A percentile compares a stretch with the other conserved stretches of the same genome.
phyloP scores from a whole-genome alignment of 2,113 vertebrate genomes.

The Puntigrus tetrazona region DNA sequence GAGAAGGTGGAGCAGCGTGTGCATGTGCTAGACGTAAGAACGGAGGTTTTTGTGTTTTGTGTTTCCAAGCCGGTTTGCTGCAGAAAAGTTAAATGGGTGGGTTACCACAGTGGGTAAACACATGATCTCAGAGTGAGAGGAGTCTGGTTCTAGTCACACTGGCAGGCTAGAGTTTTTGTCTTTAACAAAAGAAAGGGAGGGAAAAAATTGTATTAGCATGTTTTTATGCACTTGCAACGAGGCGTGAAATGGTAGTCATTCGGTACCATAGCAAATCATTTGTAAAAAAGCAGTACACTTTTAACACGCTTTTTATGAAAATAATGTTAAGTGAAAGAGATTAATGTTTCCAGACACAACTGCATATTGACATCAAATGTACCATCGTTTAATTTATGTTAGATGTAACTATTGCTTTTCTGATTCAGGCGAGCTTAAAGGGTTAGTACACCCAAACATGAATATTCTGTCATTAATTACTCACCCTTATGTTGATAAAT shows the following conservation, averaged over 20 bases:
- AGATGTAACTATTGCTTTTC: not conserved
- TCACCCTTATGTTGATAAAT: not conserved
- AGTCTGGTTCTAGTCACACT: conserved; percentile 6
- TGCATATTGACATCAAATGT: no score
- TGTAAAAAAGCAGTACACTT: not conserved
- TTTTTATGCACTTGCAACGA: not conserved
- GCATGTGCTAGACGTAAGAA: not conserved
- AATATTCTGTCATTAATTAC: not conserved
- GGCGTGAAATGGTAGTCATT: not conserved
- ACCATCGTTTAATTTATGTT: not conserved
- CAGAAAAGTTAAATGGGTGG: conserved; percentile 21
- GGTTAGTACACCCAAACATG: no score
- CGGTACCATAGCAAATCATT: not conserved
- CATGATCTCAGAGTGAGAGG: conserved; percentile 37
- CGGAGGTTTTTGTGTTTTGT: conserved; percentile 23
- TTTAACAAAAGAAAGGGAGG: not conserved
- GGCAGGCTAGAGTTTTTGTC: not conserved
- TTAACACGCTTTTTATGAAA: not conserved
- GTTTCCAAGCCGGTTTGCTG: conserved; percentile 58
- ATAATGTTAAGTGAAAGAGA: not conserved
- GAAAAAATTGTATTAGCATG: conserved; percentile 13
- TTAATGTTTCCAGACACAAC: no score
- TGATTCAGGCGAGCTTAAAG: not conserved
- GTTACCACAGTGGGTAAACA: conserved; percentile 45
- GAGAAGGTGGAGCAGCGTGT: conserved; percentile 12